phyloP scores from a whole-genome alignment of 2,797 vertebrate species.

The Threskiornis aethiopicus region DNA sequence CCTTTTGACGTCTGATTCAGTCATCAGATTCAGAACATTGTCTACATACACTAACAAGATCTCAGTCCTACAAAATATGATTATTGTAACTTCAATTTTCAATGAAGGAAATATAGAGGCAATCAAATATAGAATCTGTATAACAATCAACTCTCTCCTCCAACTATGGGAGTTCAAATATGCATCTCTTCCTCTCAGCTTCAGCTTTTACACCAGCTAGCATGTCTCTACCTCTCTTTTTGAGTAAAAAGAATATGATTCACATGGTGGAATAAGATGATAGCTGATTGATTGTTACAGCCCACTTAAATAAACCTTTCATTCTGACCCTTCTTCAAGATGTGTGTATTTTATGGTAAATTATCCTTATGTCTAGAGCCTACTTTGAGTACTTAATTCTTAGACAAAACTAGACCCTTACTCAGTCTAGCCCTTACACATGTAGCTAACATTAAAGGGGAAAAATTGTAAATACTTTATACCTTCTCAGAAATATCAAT shows the following conservation, averaged over 20 bases:
- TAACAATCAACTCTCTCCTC: not conserved
- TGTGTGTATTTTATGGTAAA: not conserved
- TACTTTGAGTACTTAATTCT: not conserved
- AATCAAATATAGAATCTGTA: not conserved
- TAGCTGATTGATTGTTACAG: not conserved
- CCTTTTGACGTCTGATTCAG: not conserved
- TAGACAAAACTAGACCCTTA: not conserved
- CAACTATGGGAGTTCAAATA: not conserved
- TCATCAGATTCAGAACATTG: not conserved
- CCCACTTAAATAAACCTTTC: not conserved
- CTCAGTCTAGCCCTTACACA: not conserved
- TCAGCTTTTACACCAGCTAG: not conserved
- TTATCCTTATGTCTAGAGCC: not conserved
- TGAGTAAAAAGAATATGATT: not conserved
- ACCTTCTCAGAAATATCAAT: not conserved
- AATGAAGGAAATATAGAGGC: not conserved
- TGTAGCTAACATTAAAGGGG: not conserved
- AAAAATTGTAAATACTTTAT: not conserved
- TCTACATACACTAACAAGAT: not conserved
- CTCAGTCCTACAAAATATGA: not conserved
- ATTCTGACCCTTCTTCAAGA: not conserved
- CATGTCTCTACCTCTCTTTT: not conserved
- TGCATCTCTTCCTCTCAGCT: not conserved
- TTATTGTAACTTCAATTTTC: not conserved
- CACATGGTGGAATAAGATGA: not conserved